Evolutionary conservation across 1,140 invertebrate species (phyloP).

Genomic region (Bombus picipes): DNA sequence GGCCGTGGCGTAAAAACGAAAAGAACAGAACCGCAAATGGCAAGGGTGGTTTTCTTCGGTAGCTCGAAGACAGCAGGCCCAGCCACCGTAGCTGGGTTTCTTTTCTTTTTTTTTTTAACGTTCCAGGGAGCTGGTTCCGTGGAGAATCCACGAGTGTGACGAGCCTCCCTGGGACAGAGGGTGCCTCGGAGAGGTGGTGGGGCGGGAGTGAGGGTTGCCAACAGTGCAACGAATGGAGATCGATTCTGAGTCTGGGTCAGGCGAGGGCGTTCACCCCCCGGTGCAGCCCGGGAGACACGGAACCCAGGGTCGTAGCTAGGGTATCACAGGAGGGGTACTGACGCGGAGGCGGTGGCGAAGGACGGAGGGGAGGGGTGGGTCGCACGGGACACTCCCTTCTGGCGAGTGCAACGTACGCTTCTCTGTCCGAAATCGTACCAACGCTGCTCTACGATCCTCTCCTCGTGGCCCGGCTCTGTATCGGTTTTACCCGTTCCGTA

Average conservation of each 20-base stretch:
- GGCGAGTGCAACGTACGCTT: constrained; percentile 74
- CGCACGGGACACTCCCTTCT: constrained; percentile 72
- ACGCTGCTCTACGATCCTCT: constrained; percentile 20
- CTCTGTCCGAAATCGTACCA: constrained; percentile 66
- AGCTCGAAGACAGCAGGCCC: not conserved
- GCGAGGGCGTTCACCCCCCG: constrained; percentile 79
- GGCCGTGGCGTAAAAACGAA: not conserved
- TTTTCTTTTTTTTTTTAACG: constrained; percentile 59
- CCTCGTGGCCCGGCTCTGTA: constrained; percentile 29
- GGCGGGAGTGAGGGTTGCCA: constrained; percentile 53
- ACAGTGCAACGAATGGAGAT: constrained; percentile 80
- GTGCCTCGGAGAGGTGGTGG: constrained; percentile 23
- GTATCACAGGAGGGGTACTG: constrained; percentile 72
- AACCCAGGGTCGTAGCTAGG: constrained; percentile 79
- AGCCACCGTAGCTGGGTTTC: not conserved
- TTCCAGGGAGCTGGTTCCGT: constrained; percentile 68
- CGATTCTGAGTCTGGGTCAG: constrained; percentile 82
- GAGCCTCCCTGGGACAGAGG: constrained; percentile 55
- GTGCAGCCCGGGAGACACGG: constrained; percentile 81
- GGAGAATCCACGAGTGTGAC: constrained; percentile 71
- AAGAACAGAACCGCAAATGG: not conserved
- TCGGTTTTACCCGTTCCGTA: not conserved
- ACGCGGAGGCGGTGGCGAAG: constrained; percentile 54
- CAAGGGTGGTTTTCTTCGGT: too few relatives aligned
- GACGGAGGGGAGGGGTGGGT: constrained; percentile 53